phyloP scores from a whole-genome alignment of 2,113 vertebrate genomes.

The Vireo altiloquus region DNA sequence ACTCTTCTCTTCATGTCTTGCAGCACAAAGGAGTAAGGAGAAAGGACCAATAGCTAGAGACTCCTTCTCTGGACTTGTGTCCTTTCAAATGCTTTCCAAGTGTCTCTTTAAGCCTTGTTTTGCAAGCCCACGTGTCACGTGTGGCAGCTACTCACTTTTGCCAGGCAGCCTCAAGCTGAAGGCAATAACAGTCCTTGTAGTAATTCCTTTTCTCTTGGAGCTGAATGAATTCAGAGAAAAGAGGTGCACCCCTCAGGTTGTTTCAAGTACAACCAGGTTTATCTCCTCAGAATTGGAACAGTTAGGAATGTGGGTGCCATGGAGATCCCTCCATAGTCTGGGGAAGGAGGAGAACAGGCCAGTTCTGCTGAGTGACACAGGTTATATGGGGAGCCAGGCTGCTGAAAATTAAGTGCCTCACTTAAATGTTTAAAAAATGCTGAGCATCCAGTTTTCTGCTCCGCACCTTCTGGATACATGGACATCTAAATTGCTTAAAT shows the following conservation, averaged over 20 bases:
- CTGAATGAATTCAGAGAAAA: neutral
- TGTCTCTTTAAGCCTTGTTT: neutral
- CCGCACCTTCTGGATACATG: neutral
- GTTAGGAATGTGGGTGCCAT: neutral
- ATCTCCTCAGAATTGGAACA: neutral
- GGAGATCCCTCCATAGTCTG: neutral
- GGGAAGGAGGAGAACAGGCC: neutral
- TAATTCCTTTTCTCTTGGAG: neutral
- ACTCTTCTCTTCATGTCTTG: neutral
- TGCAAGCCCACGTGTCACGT: rapidly evolving
- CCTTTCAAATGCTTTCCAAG: neutral
- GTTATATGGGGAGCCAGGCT: neutral
- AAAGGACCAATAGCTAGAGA: neutral
- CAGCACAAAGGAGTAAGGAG: neutral
- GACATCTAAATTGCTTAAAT: neutral
- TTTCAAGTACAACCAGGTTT: neutral
- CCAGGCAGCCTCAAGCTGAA: neutral
- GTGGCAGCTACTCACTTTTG: neutral
- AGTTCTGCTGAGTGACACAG: neutral
- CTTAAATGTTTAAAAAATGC: neutral
- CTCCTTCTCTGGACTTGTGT: neutral
- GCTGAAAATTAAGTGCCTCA: neutral
- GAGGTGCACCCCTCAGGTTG: rapidly evolving
- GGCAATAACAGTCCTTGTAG: neutral
- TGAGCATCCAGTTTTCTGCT: neutral